phyloP scores from a whole-genome alignment of 2,888 invertebrate species.

The Heliconius ethilla region DNA sequence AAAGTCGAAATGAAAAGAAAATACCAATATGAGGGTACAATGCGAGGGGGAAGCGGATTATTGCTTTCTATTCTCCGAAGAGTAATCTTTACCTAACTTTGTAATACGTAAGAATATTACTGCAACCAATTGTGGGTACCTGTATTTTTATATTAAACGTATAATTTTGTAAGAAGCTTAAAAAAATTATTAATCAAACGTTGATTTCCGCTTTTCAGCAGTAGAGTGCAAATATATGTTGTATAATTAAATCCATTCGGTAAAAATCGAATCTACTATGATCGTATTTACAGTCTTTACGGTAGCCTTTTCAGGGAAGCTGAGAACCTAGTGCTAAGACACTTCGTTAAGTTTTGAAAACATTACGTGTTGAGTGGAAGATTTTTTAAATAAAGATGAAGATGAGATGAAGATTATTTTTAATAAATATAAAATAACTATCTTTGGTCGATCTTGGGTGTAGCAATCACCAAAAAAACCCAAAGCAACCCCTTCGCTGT shows the following conservation, averaged over 20 bases:
- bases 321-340: too few species aligned
- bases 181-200: not conserved
- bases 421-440: not conserved
- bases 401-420: not conserved
- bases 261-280: not conserved
- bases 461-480: not conserved
- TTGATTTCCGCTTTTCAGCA: not conserved
- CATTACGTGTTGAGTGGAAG: too few species aligned
- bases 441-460: too few species aligned
- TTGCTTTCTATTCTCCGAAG: constrained; percentile 38
- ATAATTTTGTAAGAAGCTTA: not conserved
- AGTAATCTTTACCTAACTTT: constrained; percentile 30
- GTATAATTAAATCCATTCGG: too few species aligned
- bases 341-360: too few species aligned
- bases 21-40: constrained; percentile 41
- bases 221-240: too few species aligned
- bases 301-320: too few species aligned
- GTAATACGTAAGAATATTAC: constrained; percentile 15
- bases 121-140: constrained; percentile 2
- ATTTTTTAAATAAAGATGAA: not conserved
- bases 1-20: constrained; percentile 51
- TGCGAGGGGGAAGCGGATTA: constrained; percentile 34
- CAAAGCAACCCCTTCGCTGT: not conserved
- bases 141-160: not conserved
- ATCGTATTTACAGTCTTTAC: too few species aligned